Base-by-base conservation (phyloP, 2,113 vertebrate species). In the Variabilichromis moorii region DNA sequence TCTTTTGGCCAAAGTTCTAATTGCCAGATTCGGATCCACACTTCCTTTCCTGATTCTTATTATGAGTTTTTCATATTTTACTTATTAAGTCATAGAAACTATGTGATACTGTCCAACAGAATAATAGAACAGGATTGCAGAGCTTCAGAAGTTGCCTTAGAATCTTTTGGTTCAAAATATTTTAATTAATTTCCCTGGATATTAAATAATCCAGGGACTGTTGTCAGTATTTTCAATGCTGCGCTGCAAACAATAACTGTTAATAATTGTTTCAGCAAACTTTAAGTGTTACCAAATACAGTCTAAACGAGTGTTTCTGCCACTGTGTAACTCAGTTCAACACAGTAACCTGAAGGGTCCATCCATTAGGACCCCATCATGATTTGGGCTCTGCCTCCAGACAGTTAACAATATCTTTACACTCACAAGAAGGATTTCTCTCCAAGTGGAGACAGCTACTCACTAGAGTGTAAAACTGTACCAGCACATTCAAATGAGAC, bases 301-400 rank as follows among this genome's bases (percentile, higher is more conserved):
- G 50, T 53, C 1, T n/a, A 53, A 53, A 53, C 0, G 3, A 53
- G 0, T 0, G 0, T 51, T 53, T 53, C 19, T 53, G 9, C 19
- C 9, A n/a, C 50, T 53, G 50, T 53, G 19, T 53, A 53, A 53
- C 50, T 53, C 19, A 2, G 50, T 53, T 53, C 5, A 53, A 53
- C 17, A 50, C 51, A 53, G 51, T 53, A 2, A 53, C 51, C 51
- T 6, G 5, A 53, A 53, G 51, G 5, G 19, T 21, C 1, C 51
- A 53, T 53, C 9, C 5, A 6, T 53, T 53, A n/a, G 51, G 19
- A 53, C 51, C 19, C 19, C 51, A 53, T 53, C 51, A 1, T 53
- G 19, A 2, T 53, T 53, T 21, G 51, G 19, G 51, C 9, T 53
- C 51, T 11, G 19, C 19, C 51, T 53, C 19, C 51, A 53, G 51